phyloP scores from a whole-genome alignment of 2,113 vertebrate species.

The Hucho hucho region DNA sequence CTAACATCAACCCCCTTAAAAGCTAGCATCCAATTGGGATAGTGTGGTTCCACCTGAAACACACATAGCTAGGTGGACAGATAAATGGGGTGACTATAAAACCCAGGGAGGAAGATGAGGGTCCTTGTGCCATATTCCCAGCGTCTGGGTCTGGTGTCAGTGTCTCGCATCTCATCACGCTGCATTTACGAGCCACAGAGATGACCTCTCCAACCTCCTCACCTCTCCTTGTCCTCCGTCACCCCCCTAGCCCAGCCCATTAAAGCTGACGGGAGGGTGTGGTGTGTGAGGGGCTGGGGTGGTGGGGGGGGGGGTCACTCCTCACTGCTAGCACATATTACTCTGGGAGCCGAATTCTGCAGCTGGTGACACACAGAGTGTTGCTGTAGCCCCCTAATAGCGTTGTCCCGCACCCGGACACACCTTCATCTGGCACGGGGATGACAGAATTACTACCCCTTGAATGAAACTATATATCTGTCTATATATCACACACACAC shows the following conservation, averaged over 20 bases:
- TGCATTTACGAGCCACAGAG: slow-evolving; percentile 70
- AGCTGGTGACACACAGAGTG: slow-evolving; percentile 59
- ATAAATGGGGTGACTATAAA: slow-evolving; percentile 13
- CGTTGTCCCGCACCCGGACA: slow-evolving; percentile 46
- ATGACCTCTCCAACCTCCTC: slow-evolving; percentile 67
- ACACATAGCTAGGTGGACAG: neutral
- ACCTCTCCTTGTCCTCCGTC: slow-evolving; percentile 49
- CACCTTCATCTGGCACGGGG: slow-evolving; percentile 74
- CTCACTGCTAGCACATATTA: slow-evolving; percentile 52
- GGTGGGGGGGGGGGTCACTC: neutral
- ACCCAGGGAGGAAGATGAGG: slow-evolving; percentile 5
- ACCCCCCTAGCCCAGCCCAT: slow-evolving; percentile 22
- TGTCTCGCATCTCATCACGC: slow-evolving; percentile 66
- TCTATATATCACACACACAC: neutral
- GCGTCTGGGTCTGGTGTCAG: slow-evolving; percentile 49
- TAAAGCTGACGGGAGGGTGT: neutral
- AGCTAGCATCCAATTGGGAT: neutral
- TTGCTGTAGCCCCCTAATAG: slow-evolving; percentile 47
- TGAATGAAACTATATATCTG: slow-evolving; percentile 82
- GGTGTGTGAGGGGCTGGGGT: neutral
- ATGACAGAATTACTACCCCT: slow-evolving; percentile 79
- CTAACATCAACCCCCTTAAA: neutral
- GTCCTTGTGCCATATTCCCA: slow-evolving; percentile 16
- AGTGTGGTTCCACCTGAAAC: slow-evolving; percentile 1
- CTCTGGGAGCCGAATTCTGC: slow-evolving; percentile 67